Base-by-base conservation (phyloP, 2,113 vertebrate genomes). In the Vireo altiloquus region DNA sequence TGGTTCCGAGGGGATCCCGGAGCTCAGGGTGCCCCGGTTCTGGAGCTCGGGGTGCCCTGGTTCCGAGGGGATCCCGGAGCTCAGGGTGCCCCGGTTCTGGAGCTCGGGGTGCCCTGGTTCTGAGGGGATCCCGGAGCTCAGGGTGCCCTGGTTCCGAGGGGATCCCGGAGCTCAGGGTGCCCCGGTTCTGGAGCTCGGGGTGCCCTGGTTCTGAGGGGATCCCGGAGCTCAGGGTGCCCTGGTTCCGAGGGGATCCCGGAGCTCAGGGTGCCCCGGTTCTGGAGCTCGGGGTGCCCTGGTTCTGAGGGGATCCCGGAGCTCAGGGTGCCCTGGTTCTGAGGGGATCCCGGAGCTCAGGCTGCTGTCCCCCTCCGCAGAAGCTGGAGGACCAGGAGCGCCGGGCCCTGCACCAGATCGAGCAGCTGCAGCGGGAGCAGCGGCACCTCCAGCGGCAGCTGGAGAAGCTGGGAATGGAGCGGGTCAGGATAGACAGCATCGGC, bases 361-460 rank as follows among this genome's bases (percentile, higher is more conserved):
- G 10, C 37, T 61, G 20, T 35, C 12, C 0, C 5, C 56, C 60
- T 11, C 94, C 21, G 40, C 97, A 99, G 99, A 98, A 98, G 98
- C 97, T 99, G 95, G 99, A 99, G 97, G 99, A 99, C 61, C 46
- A 53, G 87, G 87, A 89, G 70, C 87, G 78, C 53, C 78, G 87
- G 7, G 98, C 99, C 75, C 93, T 99, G 92, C 99, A 99, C 97
- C 98, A 99, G 72, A 96, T 99, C 52, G 99, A 99, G 72, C 99
- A 99, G 97, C 98, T 99, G 89, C 99, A 99, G 94, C 97, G 99
- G 54, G 99, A 99, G 94, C 99, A 98, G 97, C 98, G 99, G 49
- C 99, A 99, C 97, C 98, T 99, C 92, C 98, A 98, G 91, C 97
- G 99, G 96, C 98, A 99, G 83, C 98, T 99, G 97, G 99, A 99